Evolutionary conservation across 2,888 invertebrate genomes (phyloP), one percentile per base, ranked within the genome.

Genomic region (Apoda limacodes): DNA sequence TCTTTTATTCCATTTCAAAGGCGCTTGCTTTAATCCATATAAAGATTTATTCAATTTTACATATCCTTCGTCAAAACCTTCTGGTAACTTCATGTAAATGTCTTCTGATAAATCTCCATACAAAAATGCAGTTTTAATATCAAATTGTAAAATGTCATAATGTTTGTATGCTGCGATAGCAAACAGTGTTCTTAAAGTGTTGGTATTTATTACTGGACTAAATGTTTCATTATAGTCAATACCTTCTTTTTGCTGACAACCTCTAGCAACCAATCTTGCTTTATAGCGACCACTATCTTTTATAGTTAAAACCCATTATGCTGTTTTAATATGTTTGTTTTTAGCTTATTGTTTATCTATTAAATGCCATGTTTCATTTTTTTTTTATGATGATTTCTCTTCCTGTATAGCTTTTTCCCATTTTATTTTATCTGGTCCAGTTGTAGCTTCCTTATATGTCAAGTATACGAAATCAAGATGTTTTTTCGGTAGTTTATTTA

Each of bases 1-100:
- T 10, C 23, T 29, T 20, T 29, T 29, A 17, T 29, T 29, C 29
- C 29, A 29, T 23, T 17, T 29, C 12, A 29, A n/a, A 13, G 29
- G 29, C 13, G 29, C 29, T 23, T 23, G 17, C n/a, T 17, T n/a
- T 23, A 29, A 23, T 1, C 29, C 29, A 23, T 29, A 29, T 13
- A 29, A 12, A 7, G 29, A 22, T 29, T 29, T 29, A 9, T 23
- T n/a, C 9, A 29, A 10, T 23, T 29, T 29, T 11, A 22, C 22
- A 23, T 23, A 23, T 5, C 23, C 29, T 10, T 22, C 10, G 5
- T 17, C 21, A 9, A 29, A 23, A 2, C 23, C 29, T 17, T 22
- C 29, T 14, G 29, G 29, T 22, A 23, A 28, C 7, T 11, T n/a
- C 28, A 33, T 33, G 19, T 25, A 33, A 10, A 28, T 24, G 2